Base-by-base conservation (phyloP, 1,140 invertebrate species). In the Atopsyche davidsoni region DNA sequence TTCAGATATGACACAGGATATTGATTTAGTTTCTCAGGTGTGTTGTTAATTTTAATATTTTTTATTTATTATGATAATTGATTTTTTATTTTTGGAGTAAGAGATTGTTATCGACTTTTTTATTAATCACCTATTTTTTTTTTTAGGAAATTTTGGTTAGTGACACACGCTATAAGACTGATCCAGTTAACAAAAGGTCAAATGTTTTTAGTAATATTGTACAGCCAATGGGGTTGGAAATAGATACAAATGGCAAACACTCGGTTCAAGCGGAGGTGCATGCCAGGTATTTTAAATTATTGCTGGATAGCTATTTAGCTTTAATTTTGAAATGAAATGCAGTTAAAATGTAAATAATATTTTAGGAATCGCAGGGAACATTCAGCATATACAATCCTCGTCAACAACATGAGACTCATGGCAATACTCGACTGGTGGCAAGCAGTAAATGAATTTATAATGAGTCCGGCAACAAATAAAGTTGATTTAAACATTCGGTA, bases 371-470 rank as follows among this genome's bases (percentile, higher is more conserved):
- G 83, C 9, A 69, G 67, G 1, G 84, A 86, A 52, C 77, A 79
- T n/a, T 80, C 81, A 0, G 83, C 87, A 51, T 92, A 94, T 46
- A 96, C 92, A 1, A 83, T 98, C 45, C 70, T 98, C 14, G 72
- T 98, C 2, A 96, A 97, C 65, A 95, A 96, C 64, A 96, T 98
- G 90, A 76, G 94, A 39, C 68, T 98, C 3, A 93, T 97, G 77
- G 86, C 89, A 0, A 86, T 97, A 38, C 75, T 96, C 58, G 92
- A 96, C 67, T 98, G 94, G 89, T 86, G 95, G 80, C 82, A 93
- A 63, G 79, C 83, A 9, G 79, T 91, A 0, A 80, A 81, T 58
- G 82, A 92, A 58, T 98, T 95, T 67, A 73, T 98, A 43, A 65
- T 69, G 69, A 69, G 70, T 61, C 62, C 68, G 39, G 68, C 68